Evolutionary conservation across 2,888 invertebrate genomes (phyloP).

Genomic region (Yponomeuta evonymella): DNA sequence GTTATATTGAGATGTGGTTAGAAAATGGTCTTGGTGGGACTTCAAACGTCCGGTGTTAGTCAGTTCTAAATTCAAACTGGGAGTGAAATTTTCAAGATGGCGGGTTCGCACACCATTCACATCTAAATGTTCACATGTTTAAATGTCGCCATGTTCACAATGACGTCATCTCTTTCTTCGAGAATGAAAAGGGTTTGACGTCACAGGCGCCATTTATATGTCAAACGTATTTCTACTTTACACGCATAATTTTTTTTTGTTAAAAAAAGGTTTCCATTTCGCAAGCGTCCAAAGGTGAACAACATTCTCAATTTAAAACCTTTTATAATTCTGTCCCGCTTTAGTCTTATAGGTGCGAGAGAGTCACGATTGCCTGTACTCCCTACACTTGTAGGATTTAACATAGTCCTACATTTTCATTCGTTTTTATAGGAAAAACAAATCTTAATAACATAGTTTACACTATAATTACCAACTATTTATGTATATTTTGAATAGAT

Average conservation of each 20-base stretch:
- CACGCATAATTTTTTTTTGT: no score
- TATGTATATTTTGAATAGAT: slow-evolving; percentile 64
- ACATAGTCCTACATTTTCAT: neutral
- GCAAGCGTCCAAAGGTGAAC: neutral
- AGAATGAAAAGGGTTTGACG: no score
- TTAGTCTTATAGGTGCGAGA: neutral
- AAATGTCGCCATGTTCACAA: no score
- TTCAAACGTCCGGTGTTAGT: neutral
- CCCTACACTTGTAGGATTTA: neutral
- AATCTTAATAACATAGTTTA: slow-evolving; percentile 49
- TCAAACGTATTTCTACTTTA: no score
- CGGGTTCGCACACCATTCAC: no score
- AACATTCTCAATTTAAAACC: neutral
- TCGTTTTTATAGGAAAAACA: slow-evolving; percentile 41
- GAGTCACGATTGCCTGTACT: neutral
- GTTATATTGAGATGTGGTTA: slow-evolving; percentile 10
- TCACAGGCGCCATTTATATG: no score
- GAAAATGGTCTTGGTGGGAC: slow-evolving; percentile 6
- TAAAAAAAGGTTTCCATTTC: no score
- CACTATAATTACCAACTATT: slow-evolving; percentile 47
- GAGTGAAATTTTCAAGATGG: no score
- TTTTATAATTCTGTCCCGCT: neutral
- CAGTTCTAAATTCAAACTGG: neutral
- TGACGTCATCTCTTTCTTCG: no score
- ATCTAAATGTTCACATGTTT: no score